Evolutionary conservation across 2,888 invertebrate species (phyloP), one percentile per base, ranked within the genome.

Genomic region (Machimus atricapillus): DNA sequence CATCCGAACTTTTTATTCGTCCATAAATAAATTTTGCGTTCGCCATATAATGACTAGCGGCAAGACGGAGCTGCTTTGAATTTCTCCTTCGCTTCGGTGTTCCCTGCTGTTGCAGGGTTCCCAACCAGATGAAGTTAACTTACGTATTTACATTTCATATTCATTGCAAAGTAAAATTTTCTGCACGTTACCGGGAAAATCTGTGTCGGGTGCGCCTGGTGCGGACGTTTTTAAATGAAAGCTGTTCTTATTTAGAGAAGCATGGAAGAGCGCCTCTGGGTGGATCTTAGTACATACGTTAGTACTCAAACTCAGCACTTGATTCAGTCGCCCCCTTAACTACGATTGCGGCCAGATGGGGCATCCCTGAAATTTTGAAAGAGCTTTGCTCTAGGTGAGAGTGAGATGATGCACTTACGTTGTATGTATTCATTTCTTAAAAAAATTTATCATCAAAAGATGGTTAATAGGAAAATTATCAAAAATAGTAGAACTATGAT

Each of bases 151-250:
- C 77, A 77, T 77, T 77, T 37, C 31, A 77, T 34, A 77, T 77
- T 77, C 77, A 77, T 34, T 77, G 77, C 77, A 77, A 77, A 40
- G 77, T 77, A 77, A 37, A 34, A 34, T 77, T 7, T 77, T 34
- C 31, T 77, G 8, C 34, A 77, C 77, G 37, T 77, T 40, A 19
- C 37, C 77, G 14, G 37, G 77, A 37, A 76, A 77, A 77, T 77
- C 77, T 77, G 77, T 77, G 77, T 34, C 37, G 77, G 77, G 77
- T 77, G 77, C 34, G 37, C 34, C 77, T 77, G 77, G 16, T 34
- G 77, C n/a, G 34, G 77, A 77, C 34, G 31, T 77, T 77, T 34
- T 77, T 77, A 77, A 77, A 77, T 40, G 77, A 34, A 40, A 40
- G 37, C 37, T 40, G 27, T 40, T 34, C 77, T 77, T 77, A 34